phyloP scores from a whole-genome alignment of 2,113 vertebrate genomes.

The Gulo gulo region DNA sequence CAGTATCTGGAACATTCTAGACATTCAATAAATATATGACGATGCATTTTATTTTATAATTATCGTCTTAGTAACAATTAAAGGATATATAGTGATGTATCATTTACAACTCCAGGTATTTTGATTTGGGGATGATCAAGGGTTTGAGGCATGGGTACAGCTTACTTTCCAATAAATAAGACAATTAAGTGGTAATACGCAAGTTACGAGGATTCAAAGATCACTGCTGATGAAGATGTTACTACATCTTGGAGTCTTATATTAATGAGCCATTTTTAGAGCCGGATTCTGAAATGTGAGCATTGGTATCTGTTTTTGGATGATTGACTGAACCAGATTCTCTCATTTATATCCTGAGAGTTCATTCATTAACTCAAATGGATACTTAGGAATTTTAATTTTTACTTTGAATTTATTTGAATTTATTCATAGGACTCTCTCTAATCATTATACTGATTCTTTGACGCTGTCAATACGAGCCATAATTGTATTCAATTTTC shows the following conservation, averaged over 20 bases:
- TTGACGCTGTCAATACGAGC: background rate
- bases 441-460: background rate
- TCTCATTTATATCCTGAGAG: background rate
- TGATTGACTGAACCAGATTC: background rate
- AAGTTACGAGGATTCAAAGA: background rate
- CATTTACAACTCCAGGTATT: background rate
- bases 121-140: background rate
- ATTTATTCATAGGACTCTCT: background rate
- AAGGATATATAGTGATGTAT: fast-evolving
- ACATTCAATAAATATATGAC: background rate
- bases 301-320: background rate
- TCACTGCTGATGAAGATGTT: background rate
- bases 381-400: background rate
- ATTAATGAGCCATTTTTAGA: background rate
- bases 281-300: background rate
- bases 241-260: background rate
- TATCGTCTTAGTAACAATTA: background rate
- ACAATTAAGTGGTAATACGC: background rate
- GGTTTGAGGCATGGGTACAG: background rate
- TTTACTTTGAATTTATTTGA: conserved; percentile 33
- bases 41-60: background rate
- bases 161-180: background rate
- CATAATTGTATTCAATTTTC: background rate
- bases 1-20: background rate
- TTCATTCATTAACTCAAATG: background rate